A percentile compares a stretch with the other conserved stretches of the same genome.
These are phyloP conservation scores for Caenorhabditis sulstoni DNA, from an alignment of 2,888 invertebrate species.

Conservation along the genomic window DNA sequence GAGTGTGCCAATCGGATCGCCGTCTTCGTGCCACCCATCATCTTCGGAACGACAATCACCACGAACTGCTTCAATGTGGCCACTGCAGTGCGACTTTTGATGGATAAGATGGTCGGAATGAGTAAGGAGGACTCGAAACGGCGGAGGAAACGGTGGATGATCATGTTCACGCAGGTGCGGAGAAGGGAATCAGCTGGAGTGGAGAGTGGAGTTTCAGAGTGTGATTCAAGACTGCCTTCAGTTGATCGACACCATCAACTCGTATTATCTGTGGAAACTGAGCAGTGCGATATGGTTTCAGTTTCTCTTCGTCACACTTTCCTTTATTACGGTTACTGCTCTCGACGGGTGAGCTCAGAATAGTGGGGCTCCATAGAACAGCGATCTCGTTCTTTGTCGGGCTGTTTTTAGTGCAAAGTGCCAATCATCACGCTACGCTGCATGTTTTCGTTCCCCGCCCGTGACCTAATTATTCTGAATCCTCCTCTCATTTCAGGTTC, in stretches of 20 bases:
- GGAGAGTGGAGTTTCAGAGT: constrained; percentile 6
- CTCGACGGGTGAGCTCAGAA: constrained; percentile 33
- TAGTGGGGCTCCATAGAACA: too few relatives aligned
- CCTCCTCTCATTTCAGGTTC: neutral
- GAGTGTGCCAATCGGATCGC: neutral
- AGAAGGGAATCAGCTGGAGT: too few relatives aligned
- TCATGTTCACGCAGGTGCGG: neutral
- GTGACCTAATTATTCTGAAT: too few relatives aligned
- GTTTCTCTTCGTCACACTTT: constrained; percentile 28
- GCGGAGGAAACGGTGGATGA: neutral
- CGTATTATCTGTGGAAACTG: constrained; percentile 4
- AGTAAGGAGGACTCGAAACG: neutral
- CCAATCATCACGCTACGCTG: too few relatives aligned
- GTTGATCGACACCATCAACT: constrained; percentile 25
- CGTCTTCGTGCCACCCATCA: neutral
- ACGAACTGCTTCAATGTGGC: neutral
- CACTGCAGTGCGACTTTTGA: neutral
- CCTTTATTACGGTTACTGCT: constrained; percentile 11
- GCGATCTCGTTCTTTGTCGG: too few relatives aligned
- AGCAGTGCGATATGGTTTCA: constrained; percentile 33
- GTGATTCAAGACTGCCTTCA: constrained; percentile 47
- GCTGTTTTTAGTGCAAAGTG: too few relatives aligned
- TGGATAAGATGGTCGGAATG: neutral
- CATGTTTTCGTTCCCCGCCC: too few relatives aligned
- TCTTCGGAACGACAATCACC: neutral